phyloP scores from a whole-genome alignment of 2,888 invertebrate species.

The Cheiracanthium punctorium region DNA sequence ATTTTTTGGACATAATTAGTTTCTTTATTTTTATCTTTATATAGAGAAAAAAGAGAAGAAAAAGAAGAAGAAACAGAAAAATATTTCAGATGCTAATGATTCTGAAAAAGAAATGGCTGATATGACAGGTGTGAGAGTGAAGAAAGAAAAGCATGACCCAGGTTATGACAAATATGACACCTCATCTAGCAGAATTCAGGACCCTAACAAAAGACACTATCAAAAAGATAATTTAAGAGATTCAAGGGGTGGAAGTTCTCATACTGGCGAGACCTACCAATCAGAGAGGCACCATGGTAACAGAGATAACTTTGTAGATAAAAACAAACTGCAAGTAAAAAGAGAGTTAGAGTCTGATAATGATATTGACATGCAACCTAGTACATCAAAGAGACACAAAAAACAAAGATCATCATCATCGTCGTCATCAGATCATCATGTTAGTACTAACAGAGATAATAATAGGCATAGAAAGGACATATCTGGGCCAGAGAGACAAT shows the following conservation, averaged over 20 bases:
- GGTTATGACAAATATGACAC: constrained; percentile 54
- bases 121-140: constrained; percentile 18
- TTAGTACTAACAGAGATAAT: neutral
- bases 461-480: neutral
- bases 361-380: neutral
- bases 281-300: neutral
- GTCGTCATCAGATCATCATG: neutral
- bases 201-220: neutral
- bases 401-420: neutral
- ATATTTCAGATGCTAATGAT: neutral
- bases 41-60: constrained; percentile 60
- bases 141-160: constrained; percentile 51
- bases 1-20: too few species aligned
- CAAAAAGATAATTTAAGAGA: neutral
- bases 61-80: constrained; percentile 44
- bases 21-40: neutral
- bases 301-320: too few species aligned
- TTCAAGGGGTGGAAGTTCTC: constrained; percentile 20
- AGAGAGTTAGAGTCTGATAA: too few species aligned
- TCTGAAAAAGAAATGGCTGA: neutral
- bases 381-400: neutral
- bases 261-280: neutral
- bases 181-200: neutral
- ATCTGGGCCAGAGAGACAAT: neutral
- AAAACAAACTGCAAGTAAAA: too few species aligned